Evolutionary conservation across 2,888 invertebrate genomes (phyloP).

Genomic region (Orgyia antiqua): DNA sequence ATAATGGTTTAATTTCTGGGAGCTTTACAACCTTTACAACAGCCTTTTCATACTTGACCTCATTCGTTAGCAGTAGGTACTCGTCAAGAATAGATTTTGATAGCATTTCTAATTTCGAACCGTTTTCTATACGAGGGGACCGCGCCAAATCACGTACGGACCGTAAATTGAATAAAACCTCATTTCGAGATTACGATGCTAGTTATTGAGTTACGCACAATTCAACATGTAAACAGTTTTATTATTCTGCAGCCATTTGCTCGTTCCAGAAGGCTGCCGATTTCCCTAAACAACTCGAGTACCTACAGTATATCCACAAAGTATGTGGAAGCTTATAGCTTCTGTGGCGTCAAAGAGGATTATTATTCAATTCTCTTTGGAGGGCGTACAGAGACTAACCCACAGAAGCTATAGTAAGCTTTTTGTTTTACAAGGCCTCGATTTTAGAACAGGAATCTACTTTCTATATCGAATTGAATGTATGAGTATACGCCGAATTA

Average conservation of each 20-base stretch:
- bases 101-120: constrained; percentile 39
- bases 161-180: constrained; percentile 61
- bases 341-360: too few relatives aligned
- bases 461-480: too few relatives aligned
- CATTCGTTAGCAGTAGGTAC: constrained; percentile 9
- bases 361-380: too few relatives aligned
- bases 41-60: too few relatives aligned
- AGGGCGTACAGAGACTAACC: too few relatives aligned
- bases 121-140: constrained; percentile 32
- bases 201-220: constrained; percentile 47
- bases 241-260: constrained; percentile 32
- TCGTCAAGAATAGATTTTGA: constrained; percentile 20
- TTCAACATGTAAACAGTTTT: constrained; percentile 50
- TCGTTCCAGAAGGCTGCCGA: constrained; percentile 27
- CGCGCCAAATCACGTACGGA: constrained; percentile 59
- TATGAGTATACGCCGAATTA: too few relatives aligned
- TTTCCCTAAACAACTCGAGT: constrained; percentile 10
- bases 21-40: too few relatives aligned
- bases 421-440: too few relatives aligned
- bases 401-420: too few relatives aligned
- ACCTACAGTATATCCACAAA: background rate
- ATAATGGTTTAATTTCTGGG: too few relatives aligned
- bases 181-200: constrained; percentile 49
- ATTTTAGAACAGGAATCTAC: too few relatives aligned
- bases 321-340: too few relatives aligned